Percentiles rank a stretch among this genome's conserved stretches.
phyloP scores from a whole-genome alignment of 2,797 vertebrate genomes.

The Tapera naevia region DNA sequence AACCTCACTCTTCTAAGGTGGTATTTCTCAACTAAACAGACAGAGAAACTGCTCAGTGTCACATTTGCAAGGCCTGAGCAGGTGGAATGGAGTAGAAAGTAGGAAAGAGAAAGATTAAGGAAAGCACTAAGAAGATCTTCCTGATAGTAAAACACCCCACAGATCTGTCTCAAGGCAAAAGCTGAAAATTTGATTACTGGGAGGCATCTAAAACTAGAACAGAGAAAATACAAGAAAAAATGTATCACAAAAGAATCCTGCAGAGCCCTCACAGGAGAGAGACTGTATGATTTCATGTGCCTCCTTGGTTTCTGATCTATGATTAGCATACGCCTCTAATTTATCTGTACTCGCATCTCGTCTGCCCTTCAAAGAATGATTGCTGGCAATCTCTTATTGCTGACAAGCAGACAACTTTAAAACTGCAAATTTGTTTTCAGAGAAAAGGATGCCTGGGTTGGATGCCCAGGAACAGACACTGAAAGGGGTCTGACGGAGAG shows the following conservation, averaged over 20 bases:
- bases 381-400: neutral
- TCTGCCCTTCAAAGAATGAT: slow-evolving; percentile 1
- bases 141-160: neutral
- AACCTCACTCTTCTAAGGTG: neutral
- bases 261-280: neutral
- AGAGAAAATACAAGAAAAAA: neutral
- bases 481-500: neutral
- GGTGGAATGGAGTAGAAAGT: neutral
- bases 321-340: neutral
- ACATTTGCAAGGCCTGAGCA: neutral
- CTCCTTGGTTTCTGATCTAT: slow-evolving; percentile 19
- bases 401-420: neutral
- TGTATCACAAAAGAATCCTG: neutral
- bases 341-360: neutral
- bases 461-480: neutral
- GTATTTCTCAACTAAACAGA: neutral
- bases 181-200: neutral
- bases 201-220: neutral
- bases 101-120: neutral
- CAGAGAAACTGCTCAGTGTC: neutral
- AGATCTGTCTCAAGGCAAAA: neutral
- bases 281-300: neutral
- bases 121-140: neutral
- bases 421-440: neutral
- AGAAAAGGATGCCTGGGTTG: neutral